Evolutionary conservation across 2,113 vertebrate species (phyloP), one percentile per base, ranked within the genome.

Genomic region (Puma concolor): DNA sequence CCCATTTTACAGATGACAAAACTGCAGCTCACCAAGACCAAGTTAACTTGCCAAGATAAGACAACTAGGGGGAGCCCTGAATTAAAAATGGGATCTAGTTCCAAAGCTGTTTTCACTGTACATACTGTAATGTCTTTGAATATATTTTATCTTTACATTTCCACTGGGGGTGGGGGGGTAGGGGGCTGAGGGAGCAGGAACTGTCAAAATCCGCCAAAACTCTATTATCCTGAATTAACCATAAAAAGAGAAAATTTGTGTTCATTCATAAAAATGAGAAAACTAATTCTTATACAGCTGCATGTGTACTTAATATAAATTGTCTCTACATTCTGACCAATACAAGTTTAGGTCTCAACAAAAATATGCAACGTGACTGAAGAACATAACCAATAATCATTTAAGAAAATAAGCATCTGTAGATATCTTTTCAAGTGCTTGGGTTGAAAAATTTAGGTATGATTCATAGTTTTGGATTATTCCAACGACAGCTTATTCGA

Each of bases 1-100:
- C n/a, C 36, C 74, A n/a, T 90, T 92, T 90, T 25, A 94, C 38
- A 92, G 67, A 91, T 38, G 57, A 54, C 29, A 96, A 92, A 92
- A 92, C n/a, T 16, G 50, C 79, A 50, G 31, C 44, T 79, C 83
- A 80, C 17, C 31, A 50, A 91, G 41, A 81, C 36, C 31, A 66
- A 92, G 7, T 5, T 5, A 52, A 86, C 52, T 31, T 81, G 23
- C 10, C 57, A 82, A 85, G 57, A 44, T 57, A 74, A 74, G 7
- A 60, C 60, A 64, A 76, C 29, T 8, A 21, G 21, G 29, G 60
- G 2, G 33, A 76, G 48, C 25, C 14, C 64, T 72, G 81, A 88
- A 96, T 33, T 33, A 52, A 89, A 95, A 90, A 57, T 17, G 81
- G 27, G 27, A 36, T 77, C 63, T 74, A 93, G 81, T 27, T 63